phyloP scores from a whole-genome alignment of 2,888 invertebrate genomes.

The Bibio marci region DNA sequence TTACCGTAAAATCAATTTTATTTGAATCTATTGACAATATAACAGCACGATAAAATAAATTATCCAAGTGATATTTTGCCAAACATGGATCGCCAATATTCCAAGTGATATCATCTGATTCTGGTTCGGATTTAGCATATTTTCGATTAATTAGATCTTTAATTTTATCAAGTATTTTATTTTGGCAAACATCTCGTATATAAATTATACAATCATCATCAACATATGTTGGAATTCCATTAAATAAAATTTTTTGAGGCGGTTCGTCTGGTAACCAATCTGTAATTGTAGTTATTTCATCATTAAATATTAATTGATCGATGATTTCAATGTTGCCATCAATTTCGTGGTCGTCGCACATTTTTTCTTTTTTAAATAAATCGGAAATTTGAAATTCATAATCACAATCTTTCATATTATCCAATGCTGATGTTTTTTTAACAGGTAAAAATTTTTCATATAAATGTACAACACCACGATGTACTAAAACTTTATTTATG shows the following conservation, averaged over 20 bases:
- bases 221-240: conserved; percentile 44
- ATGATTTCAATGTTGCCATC: not conserved
- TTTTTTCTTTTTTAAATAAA: conserved; percentile 20
- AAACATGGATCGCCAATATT: conserved; percentile 46
- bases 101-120: conserved; percentile 37
- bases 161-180: conserved; percentile 31
- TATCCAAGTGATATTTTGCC: conserved; percentile 45
- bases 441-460: conserved; percentile 16
- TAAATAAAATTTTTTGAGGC: conserved; percentile 34
- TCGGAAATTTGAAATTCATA: conserved; percentile 16
- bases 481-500: conserved; percentile 46
- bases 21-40: too few relatives aligned
- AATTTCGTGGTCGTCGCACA: not conserved
- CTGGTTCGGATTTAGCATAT: conserved; percentile 30
- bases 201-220: conserved; percentile 35
- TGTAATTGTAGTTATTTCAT: conserved; percentile 6
- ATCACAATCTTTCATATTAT: too few relatives aligned
- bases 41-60: conserved; percentile 55
- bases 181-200: conserved; percentile 19
- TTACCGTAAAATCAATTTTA: too few relatives aligned
- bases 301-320: conserved; percentile 6
- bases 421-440: too few relatives aligned
- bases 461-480: conserved; percentile 40
- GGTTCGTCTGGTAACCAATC: conserved; percentile 41
- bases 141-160: conserved; percentile 31